These are phyloP conservation scores for Drosophila aldrichi DNA, from an alignment of 2,888 invertebrate genomes.

Conservation along the genomic window DNA sequence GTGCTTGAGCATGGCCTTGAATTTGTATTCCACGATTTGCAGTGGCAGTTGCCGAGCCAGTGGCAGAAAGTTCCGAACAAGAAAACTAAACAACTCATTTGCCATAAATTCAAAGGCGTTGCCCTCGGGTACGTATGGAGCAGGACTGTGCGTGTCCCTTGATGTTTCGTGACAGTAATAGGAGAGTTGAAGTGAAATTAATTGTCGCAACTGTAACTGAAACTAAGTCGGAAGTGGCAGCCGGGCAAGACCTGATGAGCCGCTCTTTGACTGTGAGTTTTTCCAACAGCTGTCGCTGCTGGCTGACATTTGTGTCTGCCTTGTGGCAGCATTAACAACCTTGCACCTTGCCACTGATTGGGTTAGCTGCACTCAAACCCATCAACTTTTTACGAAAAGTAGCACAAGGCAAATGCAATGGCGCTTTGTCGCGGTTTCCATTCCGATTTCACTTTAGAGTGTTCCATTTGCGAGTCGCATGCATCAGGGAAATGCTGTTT, in stretches of 20 bases:
- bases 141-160: slow-evolving; percentile 67
- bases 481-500: slow-evolving; percentile 8
- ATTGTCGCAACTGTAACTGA: slow-evolving; percentile 66
- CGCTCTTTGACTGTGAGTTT: slow-evolving; percentile 28
- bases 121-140: slow-evolving; percentile 46
- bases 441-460: slow-evolving; percentile 57
- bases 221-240: slow-evolving; percentile 44
- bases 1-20: slow-evolving; percentile 60
- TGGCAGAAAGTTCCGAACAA: slow-evolving; percentile 55
- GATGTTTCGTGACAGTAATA: slow-evolving; percentile 74
- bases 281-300: slow-evolving; percentile 10
- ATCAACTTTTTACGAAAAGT: slow-evolving; percentile 41
- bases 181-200: slow-evolving; percentile 75
- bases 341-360: slow-evolving; percentile 25
- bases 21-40: slow-evolving; percentile 57
- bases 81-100: slow-evolving; percentile 60
- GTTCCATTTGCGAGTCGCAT: slow-evolving; percentile 31
- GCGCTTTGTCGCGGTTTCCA: slow-evolving; percentile 32
- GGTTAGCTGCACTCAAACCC: slow-evolving; percentile 3
- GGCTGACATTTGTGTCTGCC: slow-evolving; percentile 14
- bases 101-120: slow-evolving; percentile 63
- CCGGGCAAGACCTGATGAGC: slow-evolving; percentile 1
- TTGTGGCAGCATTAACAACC: slow-evolving; percentile 19
- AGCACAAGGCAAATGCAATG: slow-evolving; percentile 59
- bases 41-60: slow-evolving; percentile 42